Evolutionary conservation across 1,140 invertebrate species (phyloP), one percentile per base, ranked within the genome.

Genomic region (Drosophila ambigua): DNA sequence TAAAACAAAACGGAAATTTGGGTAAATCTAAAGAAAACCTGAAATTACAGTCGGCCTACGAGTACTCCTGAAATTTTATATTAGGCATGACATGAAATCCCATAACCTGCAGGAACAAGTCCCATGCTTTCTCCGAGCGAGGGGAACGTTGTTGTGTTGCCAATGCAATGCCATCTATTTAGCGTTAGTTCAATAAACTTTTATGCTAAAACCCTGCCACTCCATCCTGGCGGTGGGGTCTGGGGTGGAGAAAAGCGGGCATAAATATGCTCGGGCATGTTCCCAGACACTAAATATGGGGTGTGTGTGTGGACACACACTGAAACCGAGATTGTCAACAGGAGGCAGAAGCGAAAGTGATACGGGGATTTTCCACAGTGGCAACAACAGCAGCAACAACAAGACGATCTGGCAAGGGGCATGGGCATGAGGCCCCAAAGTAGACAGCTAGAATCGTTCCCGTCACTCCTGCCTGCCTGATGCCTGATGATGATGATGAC

Each of bases 271-370:
- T 52, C 57, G 60, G 74, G 75, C 82, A 87, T 87, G 82, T 49
- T 72, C 62, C 62, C 63, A 51, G 62, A 72, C 79, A 77, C 60
- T 64, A 65, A 77, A 44, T 57, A 62, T 5, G 7, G 24, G 9
- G n/a, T 24, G 8, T 9, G 39, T 43, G 52, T 55, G 74, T 77
- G 78, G 74, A 61, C 69, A 79, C 74, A 88, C 83, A 87, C 63
- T 87, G 82, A 82, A 87, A 82, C 82, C 83, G 83, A 87, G 82
- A 87, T 87, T 87, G 82, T 87, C 83, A 87, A 87, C 83, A 87
- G 63, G 64, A 39, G 79, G 79, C 79, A 76, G 68, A 88, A 88
- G 83, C 83, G 83, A 88, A 88, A 88, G 83, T 88, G 83, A 88
- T 88, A 88, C 83, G 53, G 79, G 83, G 83, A 88, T 88, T 88